These are phyloP conservation scores for Campodea augens DNA, from an alignment of 1,140 invertebrate species.

Conservation along the genomic window DNA sequence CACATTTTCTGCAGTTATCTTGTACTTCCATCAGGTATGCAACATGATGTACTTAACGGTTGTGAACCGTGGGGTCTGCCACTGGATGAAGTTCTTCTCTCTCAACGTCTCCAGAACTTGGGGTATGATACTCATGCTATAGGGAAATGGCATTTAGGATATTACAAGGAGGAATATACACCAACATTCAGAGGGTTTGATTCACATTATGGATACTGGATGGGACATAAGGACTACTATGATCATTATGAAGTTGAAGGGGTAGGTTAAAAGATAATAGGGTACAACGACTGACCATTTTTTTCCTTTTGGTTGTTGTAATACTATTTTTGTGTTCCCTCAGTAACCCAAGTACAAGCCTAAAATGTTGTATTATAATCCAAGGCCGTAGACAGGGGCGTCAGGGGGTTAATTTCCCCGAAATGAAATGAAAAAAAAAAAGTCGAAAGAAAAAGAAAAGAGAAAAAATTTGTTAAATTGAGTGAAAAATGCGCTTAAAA, in stretches of 20 bases:
- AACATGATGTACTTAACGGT: background rate
- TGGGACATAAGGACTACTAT: slow-evolving; percentile 28
- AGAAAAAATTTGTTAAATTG: too few relatives aligned
- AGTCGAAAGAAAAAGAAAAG: too few relatives aligned
- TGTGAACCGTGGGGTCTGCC: background rate
- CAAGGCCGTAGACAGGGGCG: background rate
- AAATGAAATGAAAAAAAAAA: too few relatives aligned
- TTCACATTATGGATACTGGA: slow-evolving; percentile 27
- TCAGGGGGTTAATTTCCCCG: background rate
- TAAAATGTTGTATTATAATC: background rate
- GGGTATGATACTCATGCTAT: background rate
- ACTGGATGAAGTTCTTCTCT: background rate
- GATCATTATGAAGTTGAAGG: slow-evolving; percentile 15
- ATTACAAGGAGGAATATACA: slow-evolving; percentile 19
- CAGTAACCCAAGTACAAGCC: background rate
- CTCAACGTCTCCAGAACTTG: background rate
- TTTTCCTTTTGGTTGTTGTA: background rate
- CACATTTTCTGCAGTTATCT: too few relatives aligned
- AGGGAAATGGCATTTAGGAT: slow-evolving; percentile 14
- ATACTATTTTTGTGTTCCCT: background rate
- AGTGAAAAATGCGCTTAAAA: too few relatives aligned
- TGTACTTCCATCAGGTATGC: slow-evolving; percentile 1
- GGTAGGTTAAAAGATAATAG: background rate
- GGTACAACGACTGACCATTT: background rate
- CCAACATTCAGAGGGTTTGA: slow-evolving; percentile 27